Evolutionary conservation across 2,888 invertebrate species (phyloP).

Genomic region (Erebia epiphron): DNA sequence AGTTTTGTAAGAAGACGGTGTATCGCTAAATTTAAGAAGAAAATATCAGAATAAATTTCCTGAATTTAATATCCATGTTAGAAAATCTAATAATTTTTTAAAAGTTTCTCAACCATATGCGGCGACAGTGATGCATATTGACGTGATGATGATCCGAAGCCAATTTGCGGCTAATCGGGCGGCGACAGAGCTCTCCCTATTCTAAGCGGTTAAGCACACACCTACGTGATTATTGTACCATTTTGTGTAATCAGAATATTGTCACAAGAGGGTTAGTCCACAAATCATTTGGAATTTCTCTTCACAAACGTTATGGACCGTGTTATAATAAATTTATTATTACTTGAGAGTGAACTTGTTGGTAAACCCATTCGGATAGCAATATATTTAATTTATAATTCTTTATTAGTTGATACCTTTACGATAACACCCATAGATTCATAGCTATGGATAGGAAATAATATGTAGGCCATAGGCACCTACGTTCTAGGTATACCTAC

Average conservation of each 20-base stretch:
- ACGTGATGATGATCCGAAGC: constrained; percentile 22
- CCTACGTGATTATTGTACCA: constrained; percentile 30
- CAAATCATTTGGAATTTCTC: neutral
- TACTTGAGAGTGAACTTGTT: neutral
- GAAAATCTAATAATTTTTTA: neutral
- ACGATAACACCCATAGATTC: no score
- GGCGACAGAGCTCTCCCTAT: constrained; percentile 13
- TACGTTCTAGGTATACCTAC: neutral
- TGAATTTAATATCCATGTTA: no score
- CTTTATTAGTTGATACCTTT: no score
- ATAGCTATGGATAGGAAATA: no score
- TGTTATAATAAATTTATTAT: neutral
- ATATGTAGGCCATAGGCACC: neutral
- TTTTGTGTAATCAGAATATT: constrained; percentile 30
- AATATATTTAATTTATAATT: no score
- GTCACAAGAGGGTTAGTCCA: constrained; percentile 16
- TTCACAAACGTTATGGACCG: neutral
- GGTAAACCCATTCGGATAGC: no score
- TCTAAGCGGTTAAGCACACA: constrained; percentile 22
- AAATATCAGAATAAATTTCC: neutral
- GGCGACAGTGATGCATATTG: constrained; percentile 12
- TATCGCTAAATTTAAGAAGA: no score
- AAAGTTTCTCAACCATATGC: constrained; percentile 18
- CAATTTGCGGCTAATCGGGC: constrained; percentile 18
- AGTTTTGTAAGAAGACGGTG: no score